phyloP scores from a whole-genome alignment of 2,113 vertebrate species.

The Brienomyrus longianalis region DNA sequence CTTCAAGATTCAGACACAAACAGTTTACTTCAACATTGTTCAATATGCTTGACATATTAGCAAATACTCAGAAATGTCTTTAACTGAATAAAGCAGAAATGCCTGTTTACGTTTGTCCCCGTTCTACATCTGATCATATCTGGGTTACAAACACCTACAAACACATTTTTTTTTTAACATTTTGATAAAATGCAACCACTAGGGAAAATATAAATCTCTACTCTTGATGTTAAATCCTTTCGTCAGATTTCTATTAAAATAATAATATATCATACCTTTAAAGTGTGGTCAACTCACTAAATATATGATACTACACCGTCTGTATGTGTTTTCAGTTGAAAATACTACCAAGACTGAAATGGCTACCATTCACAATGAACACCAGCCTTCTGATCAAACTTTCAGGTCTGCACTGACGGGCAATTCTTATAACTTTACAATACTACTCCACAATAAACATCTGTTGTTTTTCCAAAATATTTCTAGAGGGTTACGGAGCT shows the following conservation, averaged over 20 bases:
- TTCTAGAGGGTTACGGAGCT: not conserved
- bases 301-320: not conserved
- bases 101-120: not conserved
- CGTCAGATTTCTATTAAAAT: not conserved
- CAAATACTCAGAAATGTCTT: not conserved
- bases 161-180: not conserved
- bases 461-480: not conserved
- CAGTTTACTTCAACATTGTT: not conserved
- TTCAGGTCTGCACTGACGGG: not conserved
- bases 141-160: not conserved
- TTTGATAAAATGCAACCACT: not conserved
- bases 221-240: not conserved
- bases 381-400: not conserved
- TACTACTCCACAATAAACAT: not conserved
- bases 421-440: not conserved
- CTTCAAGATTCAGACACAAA: not conserved
- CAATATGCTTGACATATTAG: not conserved
- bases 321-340: not conserved
- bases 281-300: not conserved
- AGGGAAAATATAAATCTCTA: not conserved
- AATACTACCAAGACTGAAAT: not conserved
- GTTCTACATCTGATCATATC: not conserved
- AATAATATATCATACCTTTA: not conserved
- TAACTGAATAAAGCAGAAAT: not conserved
- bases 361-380: not conserved